Conservation (phyloP, 2,797 vertebrate genomes). For the Rachycentron canadum region DNA sequence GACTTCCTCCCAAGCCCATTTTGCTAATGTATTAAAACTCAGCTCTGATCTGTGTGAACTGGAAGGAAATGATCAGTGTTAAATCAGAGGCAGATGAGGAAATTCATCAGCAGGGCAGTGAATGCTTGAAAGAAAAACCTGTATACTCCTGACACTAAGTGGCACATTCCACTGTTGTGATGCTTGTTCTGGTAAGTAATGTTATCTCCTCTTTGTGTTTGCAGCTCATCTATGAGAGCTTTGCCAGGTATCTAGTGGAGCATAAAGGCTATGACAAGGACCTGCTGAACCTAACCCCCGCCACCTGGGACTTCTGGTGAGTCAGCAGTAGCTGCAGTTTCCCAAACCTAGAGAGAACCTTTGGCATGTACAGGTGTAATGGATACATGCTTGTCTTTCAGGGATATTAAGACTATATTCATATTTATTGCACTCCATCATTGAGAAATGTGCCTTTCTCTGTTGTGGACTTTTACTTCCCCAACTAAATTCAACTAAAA, state of each 20-base stretch:
- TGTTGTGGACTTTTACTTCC: slow-evolving; percentile 1
- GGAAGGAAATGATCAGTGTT: too few species aligned
- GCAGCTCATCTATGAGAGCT: slow-evolving; percentile 96
- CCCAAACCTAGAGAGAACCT: neutral
- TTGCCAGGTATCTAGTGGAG: slow-evolving; percentile 92
- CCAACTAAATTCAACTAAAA: neutral
- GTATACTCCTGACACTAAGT: neutral
- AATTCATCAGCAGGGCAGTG: too few species aligned
- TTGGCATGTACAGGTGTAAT: neutral
- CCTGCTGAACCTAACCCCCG: slow-evolving; percentile 89
- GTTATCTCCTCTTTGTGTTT: slow-evolving; percentile 53
- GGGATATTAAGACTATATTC: neutral
- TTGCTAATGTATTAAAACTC: too few species aligned
- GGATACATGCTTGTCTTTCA: neutral
- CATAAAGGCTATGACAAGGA: slow-evolving; percentile 93
- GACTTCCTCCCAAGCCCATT: too few species aligned
- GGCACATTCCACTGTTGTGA: neutral
- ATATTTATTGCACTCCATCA: neutral
- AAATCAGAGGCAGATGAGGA: too few species aligned
- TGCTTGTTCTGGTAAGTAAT: neutral
- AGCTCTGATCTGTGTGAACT: too few species aligned
- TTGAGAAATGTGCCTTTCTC: neutral
- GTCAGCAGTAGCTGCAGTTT: slow-evolving; percentile 50
- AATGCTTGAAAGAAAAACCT: neutral
- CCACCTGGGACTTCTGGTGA: slow-evolving; percentile 97